Base-by-base conservation (phyloP, 1,140 invertebrate genomes). In the Drosophila arizonae region DNA sequence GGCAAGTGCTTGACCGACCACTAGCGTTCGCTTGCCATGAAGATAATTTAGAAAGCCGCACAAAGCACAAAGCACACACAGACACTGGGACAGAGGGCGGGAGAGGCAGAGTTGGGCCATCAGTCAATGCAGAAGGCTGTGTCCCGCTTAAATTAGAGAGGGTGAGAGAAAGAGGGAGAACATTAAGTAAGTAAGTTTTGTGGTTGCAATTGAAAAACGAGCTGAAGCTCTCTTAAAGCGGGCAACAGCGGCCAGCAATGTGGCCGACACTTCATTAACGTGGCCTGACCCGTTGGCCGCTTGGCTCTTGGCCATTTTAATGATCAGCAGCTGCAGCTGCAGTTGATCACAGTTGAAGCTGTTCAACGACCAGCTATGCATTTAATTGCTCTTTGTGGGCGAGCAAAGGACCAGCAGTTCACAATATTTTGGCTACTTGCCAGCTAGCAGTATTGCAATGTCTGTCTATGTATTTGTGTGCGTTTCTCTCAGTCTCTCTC, bases 1-100 rank as follows among this genome's bases (percentile, higher is more conserved):
- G 55, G 46, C 65, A 68, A 68, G 50, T 73, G 65, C 57, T 68
- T 69, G 71, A 73, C 71, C 57, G 71, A 73, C 71, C 57, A 73
- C 54, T 55, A 39, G 50, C 66, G 39, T 43, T 50, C 52, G 24
- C 56, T 60, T 30, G 52, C 60, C 50, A 64, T 72, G 70, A 46
- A 76, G 64, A 81, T 79, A 73, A 72, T 72, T 70, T 77, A 55
- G 24, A 57, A 66, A 70, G 71, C 68, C 68, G 26, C 72, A 76
- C 72, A 77, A 50, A 72, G 68, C 62, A 55, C 50, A 56, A 17
- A 52, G n/a, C 28, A 24, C 51, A 66, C 62, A 48, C 30, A 50
- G 41, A 50, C 46, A 60, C 36, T 45, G 21, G n/a, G 46, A 52
- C 63, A 56, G 41, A 41, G 2, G 15, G 11, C 21, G 10, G 8